Conservation (phyloP, 2,888 invertebrate genomes). For the Brachycybe producta region DNA sequence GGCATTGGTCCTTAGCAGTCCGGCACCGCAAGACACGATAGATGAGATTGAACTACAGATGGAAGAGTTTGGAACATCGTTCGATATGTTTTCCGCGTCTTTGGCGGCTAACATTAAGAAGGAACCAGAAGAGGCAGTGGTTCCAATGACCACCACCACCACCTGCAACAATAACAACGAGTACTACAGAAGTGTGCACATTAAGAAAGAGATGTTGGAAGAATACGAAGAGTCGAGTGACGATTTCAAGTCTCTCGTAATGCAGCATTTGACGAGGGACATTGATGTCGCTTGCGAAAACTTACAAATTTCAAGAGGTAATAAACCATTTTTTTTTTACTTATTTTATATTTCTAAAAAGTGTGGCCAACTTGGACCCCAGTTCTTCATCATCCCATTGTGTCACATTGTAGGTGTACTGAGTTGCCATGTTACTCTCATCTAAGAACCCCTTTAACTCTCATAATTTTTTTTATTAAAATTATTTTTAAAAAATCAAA, state of each 20-base stretch:
- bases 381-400: not conserved
- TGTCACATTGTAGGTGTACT: not conserved
- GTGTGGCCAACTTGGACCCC: too few species aligned
- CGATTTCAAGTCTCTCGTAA: constrained; percentile 50
- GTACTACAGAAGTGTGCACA: not conserved
- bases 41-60: too few species aligned
- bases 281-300: constrained; percentile 71
- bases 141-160: too few species aligned
- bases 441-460: not conserved
- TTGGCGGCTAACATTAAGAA: too few species aligned
- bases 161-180: too few species aligned
- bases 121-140: too few species aligned
- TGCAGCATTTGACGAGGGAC: constrained; percentile 73
- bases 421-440: not conserved
- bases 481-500: not conserved
- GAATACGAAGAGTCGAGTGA: constrained; percentile 21
- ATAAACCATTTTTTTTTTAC: constrained; percentile 33
- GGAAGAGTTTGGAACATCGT: too few species aligned
- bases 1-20: not conserved
- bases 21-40: too few species aligned
- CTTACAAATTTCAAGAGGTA: constrained; percentile 77
- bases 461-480: not conserved
- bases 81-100: too few species aligned
- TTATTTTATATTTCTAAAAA: not conserved
- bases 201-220: constrained; percentile 8